Evolutionary conservation across 2,113 vertebrate genomes (phyloP).

Genomic region (Prolemur simus): DNA sequence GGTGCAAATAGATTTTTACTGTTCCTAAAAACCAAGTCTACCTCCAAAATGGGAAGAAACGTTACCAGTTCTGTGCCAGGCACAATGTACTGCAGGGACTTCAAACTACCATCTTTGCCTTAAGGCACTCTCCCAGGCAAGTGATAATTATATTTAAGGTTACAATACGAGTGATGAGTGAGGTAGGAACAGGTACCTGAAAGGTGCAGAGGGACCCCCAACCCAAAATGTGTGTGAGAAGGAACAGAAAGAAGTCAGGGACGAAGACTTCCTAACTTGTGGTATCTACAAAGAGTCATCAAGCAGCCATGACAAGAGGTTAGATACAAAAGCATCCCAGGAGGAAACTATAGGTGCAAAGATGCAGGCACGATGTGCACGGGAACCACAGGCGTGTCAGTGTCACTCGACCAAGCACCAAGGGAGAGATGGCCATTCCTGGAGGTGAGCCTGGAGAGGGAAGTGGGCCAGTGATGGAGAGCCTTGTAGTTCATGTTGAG

Average conservation of each 20-base stretch:
- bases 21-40: not conserved
- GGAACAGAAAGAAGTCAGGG: not conserved
- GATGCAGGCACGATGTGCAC: no score
- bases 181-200: not conserved
- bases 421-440: fast-evolving
- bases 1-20: not conserved
- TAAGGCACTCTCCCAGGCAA: not conserved
- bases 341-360: no score
- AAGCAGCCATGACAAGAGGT: not conserved
- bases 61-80: not conserved
- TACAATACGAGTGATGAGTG: no score
- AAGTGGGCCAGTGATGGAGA: not conserved
- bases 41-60: not conserved
- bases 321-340: not conserved
- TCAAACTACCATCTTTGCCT: not conserved
- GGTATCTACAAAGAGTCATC: not conserved
- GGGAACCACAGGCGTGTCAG: not conserved
- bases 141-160: not conserved
- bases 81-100: no score
- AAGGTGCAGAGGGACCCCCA: not conserved
- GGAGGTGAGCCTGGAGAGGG: not conserved
- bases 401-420: not conserved
- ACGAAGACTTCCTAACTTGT: not conserved
- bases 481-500: not conserved
- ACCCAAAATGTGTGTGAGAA: not conserved